Base-by-base conservation (phyloP, 1,140 invertebrate genomes). In the Trigoniulus corallinus region DNA sequence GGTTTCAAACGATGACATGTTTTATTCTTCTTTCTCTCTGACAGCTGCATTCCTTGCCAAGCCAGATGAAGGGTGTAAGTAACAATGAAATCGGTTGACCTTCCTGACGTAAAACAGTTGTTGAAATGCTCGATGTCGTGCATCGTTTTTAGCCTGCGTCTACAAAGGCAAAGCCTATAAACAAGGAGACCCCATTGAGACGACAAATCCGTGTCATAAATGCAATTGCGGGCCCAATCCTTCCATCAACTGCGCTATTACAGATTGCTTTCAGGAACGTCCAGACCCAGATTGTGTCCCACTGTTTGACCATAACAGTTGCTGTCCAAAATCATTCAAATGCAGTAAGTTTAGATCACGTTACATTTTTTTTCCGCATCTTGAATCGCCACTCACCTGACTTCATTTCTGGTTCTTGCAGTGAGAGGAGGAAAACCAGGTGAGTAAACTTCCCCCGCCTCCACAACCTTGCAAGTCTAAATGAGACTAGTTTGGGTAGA, bases 401-500 rank as follows among this genome's bases (percentile, higher is more conserved):
- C 21, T 56, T 50, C 22, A 24, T 27, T 21, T 48, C 49, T 1
- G 53, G 26, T 43, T 49, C 39, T 41, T 25, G 18, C 47, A 49
- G 47, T 49, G 13, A 12, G 4, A 22, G 24, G 4, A 3, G 27
- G 27, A 46, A 21, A 49, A 25, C 21, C 54, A 48, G 20, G 34
- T 18, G 53, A 13, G 42, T 15, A 34, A 45, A 39, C 29, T 7
- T 7, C 29, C 15, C 15, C n/a, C n/a, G n/a, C n/a, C n/a, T n/a
- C n/a, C n/a, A n/a, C n/a, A n/a, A n/a, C n/a, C n/a, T n/a, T n/a
- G n/a, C n/a, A n/a, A n/a, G n/a, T n/a, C n/a, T n/a, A n/a, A n/a
- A n/a, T n/a, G n/a, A n/a, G n/a, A n/a, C n/a, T n/a, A 21, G 21
- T 27, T 27, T 57, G 56, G 27, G 48, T 52, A 46, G 43, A 51